A percentile compares a stretch with the other conserved stretches of the same genome.
These are phyloP conservation scores for Anisognathus igniventris DNA, from an alignment of 2,797 vertebrate species.

Conservation along the genomic window DNA sequence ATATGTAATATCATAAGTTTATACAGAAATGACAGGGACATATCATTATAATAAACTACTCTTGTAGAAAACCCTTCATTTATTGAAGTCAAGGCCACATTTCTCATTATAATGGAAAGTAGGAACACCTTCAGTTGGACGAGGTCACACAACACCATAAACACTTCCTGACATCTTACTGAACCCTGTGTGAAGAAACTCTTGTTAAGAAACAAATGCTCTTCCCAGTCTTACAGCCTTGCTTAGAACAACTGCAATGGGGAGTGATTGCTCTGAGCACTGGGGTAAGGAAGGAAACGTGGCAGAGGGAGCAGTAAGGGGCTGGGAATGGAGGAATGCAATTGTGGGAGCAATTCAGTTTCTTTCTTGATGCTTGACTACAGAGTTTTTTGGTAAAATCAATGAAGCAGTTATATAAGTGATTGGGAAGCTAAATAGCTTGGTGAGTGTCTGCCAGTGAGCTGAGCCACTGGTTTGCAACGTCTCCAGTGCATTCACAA, in stretches of 20 bases:
- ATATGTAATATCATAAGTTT: neutral
- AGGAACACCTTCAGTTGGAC: fast-evolving
- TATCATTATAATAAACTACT: neutral
- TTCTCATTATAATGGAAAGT: neutral
- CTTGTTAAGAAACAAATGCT: neutral
- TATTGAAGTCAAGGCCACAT: neutral
- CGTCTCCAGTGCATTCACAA: neutral
- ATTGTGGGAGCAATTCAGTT: neutral
- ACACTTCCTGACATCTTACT: neutral
- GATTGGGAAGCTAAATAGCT: neutral
- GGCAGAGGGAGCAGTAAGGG: neutral
- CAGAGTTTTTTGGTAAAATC: neutral
- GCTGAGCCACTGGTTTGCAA: neutral
- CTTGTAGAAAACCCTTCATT: neutral
- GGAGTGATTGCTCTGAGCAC: neutral
- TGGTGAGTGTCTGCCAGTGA: neutral
- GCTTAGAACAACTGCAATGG: neutral
- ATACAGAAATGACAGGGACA: neutral
- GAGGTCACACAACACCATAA: neutral
- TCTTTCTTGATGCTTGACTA: neutral
- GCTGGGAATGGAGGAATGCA: neutral
- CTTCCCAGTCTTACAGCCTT: neutral
- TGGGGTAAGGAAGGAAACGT: neutral
- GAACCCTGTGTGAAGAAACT: neutral
- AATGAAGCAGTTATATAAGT: neutral